Base-by-base conservation (phyloP, 1,140 invertebrate species). In the Halesus radiatus region DNA sequence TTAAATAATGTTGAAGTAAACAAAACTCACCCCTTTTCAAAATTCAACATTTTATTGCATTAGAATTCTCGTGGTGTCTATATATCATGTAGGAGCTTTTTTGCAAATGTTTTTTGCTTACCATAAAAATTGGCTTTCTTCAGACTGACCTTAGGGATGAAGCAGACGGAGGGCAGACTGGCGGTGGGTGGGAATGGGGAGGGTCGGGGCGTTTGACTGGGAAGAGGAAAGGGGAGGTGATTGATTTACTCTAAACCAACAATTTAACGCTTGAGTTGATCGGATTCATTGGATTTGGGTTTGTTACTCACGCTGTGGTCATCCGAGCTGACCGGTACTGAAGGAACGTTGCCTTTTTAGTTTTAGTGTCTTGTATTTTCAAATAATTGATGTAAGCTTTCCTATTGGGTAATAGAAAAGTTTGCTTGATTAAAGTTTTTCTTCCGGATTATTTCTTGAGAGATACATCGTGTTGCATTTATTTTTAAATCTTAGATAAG, bases 191-290 rank as follows among this genome's bases (percentile, higher is more conserved):
- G 32, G 52, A 3, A 68, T 64, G 20, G 20, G 62, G 15, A 18
- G n/a, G n/a, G 37, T 37, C 3, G 52, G 22, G 23, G 13, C 3
- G 37, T 60, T 60, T 45, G 37, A 37, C 23, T n/a, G 10, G 72
- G 22, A 10, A n/a, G 45, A 54, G 76, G 64, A n/a, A 23, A 18
- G 68, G 54, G 54, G 76, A 68, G 60, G 82, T 83, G 82, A 83
- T 83, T 83, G 82, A 83, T 83, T 83, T 77, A 79, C 82, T 80
- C 80, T 81, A 83, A 83, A 81, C 82, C 82, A 80, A 81, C 82
- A 83, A 83, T 83, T 83, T 83, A 83, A 83, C 82, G 82, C 66
- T 81, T 64, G 81, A 83, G 75, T 83, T 83, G 70, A 76, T 81
- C 82, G 79, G 79, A 83, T 83, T 83, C 81, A 83, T 83, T 80